A percentile compares a stretch with the other conserved stretches of the same genome.
phyloP scores from a whole-genome alignment of 2,113 vertebrate genomes.

The Argyrosomus japonicus region DNA sequence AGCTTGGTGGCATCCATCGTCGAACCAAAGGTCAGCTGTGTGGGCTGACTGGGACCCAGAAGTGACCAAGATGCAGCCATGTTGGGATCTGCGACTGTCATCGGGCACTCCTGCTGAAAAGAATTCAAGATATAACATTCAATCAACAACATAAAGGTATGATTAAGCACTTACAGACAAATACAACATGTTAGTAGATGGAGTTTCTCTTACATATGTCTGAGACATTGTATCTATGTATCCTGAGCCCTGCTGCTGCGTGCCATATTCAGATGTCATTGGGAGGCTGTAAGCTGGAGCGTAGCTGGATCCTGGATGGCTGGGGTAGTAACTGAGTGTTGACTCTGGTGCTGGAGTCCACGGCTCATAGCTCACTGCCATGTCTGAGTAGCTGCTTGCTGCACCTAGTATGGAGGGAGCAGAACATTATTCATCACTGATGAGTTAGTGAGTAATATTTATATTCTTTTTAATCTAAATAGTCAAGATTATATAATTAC shows the following conservation, averaged over 20 bases:
- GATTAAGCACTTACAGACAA: not conserved
- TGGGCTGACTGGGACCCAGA: constrained; percentile 40
- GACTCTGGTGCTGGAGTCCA: constrained; percentile 68
- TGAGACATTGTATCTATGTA: constrained; percentile 56
- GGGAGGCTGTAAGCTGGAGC: constrained; percentile 48
- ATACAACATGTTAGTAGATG: not conserved
- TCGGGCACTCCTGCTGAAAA: constrained; percentile 52
- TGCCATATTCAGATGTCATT: constrained; percentile 56
- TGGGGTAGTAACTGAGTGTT: constrained; percentile 52
- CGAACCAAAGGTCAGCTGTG: constrained; percentile 61
- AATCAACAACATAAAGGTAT: not conserved
- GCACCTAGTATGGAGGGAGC: constrained; percentile 60
- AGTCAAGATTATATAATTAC: not conserved
- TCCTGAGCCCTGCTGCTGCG: constrained; percentile 54
- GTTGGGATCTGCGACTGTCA: constrained; percentile 39
- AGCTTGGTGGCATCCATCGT: constrained; percentile 78
- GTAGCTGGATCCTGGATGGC: constrained; percentile 46
- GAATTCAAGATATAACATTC: not conserved
- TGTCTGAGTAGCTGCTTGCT: constrained; percentile 77
- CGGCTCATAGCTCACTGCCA: constrained; percentile 76
- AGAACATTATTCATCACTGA: not conserved
- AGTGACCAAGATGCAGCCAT: constrained; percentile 65
- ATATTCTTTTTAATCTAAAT: not conserved
- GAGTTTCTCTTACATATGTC: constrained; percentile 67
- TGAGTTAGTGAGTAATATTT: not conserved